phyloP scores from a whole-genome alignment of 2,888 invertebrate species.

The Tanytarsus gracilentus region DNA sequence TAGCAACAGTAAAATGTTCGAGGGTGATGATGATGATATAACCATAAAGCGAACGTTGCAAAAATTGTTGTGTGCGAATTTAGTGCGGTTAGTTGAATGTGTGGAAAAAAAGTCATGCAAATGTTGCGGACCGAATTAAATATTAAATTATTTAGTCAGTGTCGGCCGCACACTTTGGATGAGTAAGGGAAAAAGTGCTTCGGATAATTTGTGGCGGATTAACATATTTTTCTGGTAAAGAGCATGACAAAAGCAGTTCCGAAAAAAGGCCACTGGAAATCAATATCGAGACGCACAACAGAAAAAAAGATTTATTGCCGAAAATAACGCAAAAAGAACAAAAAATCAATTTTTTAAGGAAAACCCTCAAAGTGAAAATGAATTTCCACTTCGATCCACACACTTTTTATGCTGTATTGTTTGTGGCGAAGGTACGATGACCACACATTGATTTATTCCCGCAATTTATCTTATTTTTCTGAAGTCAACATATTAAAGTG shows the following conservation, averaged over 20 bases:
- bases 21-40: conserved; percentile 18
- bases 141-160: conserved; percentile 13
- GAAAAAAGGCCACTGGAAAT: neutral
- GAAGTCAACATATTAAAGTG: conserved; percentile 20
- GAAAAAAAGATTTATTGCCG: conserved; percentile 14
- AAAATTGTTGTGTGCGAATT: conserved; percentile 4
- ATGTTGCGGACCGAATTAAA: conserved; percentile 23
- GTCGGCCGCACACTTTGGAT: neutral
- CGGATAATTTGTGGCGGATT: conserved; percentile 17
- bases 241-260: conserved; percentile 4
- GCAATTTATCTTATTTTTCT: conserved; percentile 24
- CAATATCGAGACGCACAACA: conserved; percentile 12
- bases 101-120: conserved; percentile 23
- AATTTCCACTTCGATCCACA: conserved; percentile 12
- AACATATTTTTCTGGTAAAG: conserved; percentile 17
- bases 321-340: neutral
- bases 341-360: conserved; percentile 28
- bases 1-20: neutral
- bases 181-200: neutral
- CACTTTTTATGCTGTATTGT: conserved; percentile 11
- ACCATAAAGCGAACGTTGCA: neutral
- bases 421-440: conserved; percentile 16
- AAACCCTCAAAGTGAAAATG: conserved; percentile 14
- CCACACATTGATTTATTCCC: conserved; percentile 23
- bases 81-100: conserved; percentile 25